A percentile compares a stretch with the other conserved stretches of the same genome.
These are phyloP conservation scores for Myotis daubentonii DNA, from an alignment of 2,797 vertebrate genomes.

Conservation along the genomic window DNA sequence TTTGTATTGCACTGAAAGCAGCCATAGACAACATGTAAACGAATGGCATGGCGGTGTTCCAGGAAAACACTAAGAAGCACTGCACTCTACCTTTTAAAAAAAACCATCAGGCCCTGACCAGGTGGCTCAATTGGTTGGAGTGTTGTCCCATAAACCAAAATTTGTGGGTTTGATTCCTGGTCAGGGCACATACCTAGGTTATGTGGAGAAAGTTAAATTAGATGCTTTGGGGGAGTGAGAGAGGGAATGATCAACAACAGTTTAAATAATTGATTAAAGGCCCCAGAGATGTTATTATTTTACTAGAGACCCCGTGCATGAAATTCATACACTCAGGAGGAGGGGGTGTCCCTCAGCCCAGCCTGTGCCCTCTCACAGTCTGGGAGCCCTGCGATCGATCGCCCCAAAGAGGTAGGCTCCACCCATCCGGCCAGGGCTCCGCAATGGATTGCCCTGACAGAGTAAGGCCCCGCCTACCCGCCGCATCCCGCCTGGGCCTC, in stretches of 20 bases:
- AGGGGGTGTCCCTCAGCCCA: too few relatives aligned
- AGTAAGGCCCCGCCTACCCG: too few relatives aligned
- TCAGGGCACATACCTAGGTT: not conserved
- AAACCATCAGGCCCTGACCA: not conserved
- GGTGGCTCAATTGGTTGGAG: not conserved
- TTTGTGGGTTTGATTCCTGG: not conserved
- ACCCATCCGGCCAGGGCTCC: too few relatives aligned
- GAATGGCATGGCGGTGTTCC: not conserved
- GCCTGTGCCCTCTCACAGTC: too few relatives aligned
- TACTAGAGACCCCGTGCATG: too few relatives aligned
- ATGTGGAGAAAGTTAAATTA: not conserved
- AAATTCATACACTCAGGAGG: too few relatives aligned
- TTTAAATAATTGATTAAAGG: not conserved
- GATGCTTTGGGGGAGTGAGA: not conserved
- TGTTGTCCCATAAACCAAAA: not conserved
- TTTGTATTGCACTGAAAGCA: not conserved
- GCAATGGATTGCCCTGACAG: too few relatives aligned
- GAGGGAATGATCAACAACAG: not conserved
- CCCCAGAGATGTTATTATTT: too few relatives aligned
- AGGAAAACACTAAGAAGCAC: not conserved
- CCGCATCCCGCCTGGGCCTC: too few relatives aligned
- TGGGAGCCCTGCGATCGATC: too few relatives aligned
- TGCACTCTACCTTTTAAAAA: not conserved
- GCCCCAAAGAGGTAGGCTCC: too few relatives aligned
- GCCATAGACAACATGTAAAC: not conserved